These are phyloP conservation scores for Galeopterus variegatus DNA, from an alignment of 2,113 vertebrate genomes.

Conservation along the genomic window DNA sequence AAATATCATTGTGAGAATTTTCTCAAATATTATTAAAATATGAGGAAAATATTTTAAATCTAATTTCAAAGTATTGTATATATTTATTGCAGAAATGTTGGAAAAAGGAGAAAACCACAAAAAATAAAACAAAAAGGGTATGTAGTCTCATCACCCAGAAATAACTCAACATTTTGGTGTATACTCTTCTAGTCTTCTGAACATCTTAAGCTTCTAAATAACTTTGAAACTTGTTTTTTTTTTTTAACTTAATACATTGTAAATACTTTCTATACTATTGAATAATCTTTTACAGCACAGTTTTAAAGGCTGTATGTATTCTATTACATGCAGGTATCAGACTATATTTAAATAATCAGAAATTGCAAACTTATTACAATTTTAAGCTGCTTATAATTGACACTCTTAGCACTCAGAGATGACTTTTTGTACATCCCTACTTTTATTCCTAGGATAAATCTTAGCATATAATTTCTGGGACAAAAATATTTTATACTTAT, in stretches of 20 bases:
- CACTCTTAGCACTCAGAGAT: not conserved
- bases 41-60: conserved; percentile 40
- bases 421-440: not conserved
- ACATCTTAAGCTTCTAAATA: not conserved
- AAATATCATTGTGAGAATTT: not conserved
- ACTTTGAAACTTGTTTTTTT: not conserved
- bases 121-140: not conserved
- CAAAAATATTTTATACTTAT: not conserved
- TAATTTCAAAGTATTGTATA: not conserved
- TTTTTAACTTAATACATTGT: not conserved
- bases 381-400: not conserved
- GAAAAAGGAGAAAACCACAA: conserved; percentile 22
- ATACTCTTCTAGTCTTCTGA: not conserved
- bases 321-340: not conserved
- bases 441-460: conserved; percentile 40
- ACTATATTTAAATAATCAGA: conserved; percentile 17
- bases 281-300: not conserved
- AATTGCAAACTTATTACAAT: conserved; percentile 8
- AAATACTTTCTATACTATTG: not conserved
- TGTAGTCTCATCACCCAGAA: not conserved
- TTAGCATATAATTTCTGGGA: not conserved
- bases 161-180: conserved; percentile 2
- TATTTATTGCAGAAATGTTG: not conserved
- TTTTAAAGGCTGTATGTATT: conserved; percentile 1
- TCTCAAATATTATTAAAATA: not conserved